Evolutionary conservation across 2,113 vertebrate genomes (phyloP).

Genomic region (Brachyhypopomus occidentalis): DNA sequence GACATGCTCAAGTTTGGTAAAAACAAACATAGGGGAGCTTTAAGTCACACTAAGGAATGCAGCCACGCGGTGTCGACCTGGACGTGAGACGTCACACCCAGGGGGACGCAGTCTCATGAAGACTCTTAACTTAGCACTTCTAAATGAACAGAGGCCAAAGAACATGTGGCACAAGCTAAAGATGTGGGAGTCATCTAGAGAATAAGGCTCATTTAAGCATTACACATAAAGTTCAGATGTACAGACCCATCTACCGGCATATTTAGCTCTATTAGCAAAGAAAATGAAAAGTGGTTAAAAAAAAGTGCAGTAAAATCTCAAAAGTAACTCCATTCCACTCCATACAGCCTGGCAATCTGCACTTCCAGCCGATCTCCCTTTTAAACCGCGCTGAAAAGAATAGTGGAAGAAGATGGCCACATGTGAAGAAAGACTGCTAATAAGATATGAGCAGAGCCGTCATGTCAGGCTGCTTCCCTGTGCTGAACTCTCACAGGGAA

Average conservation of each 20-base stretch:
- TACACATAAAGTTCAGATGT: no score
- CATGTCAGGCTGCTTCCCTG: slow-evolving; percentile 17
- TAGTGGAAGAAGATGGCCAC: slow-evolving; percentile 27
- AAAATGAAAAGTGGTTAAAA: background rate
- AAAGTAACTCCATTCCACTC: background rate
- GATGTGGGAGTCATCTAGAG: background rate
- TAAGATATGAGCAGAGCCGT: slow-evolving; percentile 36
- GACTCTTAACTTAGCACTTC: slow-evolving; percentile 7
- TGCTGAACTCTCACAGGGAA: background rate
- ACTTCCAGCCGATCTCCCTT: background rate
- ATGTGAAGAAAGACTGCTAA: slow-evolving; percentile 14
- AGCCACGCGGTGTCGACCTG: slow-evolving; percentile 20
- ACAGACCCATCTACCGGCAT: no score
- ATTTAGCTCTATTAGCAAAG: no score
- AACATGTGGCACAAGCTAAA: background rate
- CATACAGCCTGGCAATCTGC: background rate
- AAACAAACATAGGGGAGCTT: slow-evolving; percentile 54
- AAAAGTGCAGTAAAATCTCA: background rate
- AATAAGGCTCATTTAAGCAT: no score
- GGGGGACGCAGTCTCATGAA: slow-evolving; percentile 19
- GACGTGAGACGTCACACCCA: slow-evolving; percentile 24
- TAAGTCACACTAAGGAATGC: slow-evolving; percentile 42
- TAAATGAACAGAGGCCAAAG: background rate
- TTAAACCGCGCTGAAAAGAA: slow-evolving; percentile 9
- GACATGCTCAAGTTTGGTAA: slow-evolving; percentile 61